These are phyloP conservation scores for Beroe forskalii DNA, from an alignment of 37 sponge, comb jelly and placozoan species.

Conservation along the genomic window DNA sequence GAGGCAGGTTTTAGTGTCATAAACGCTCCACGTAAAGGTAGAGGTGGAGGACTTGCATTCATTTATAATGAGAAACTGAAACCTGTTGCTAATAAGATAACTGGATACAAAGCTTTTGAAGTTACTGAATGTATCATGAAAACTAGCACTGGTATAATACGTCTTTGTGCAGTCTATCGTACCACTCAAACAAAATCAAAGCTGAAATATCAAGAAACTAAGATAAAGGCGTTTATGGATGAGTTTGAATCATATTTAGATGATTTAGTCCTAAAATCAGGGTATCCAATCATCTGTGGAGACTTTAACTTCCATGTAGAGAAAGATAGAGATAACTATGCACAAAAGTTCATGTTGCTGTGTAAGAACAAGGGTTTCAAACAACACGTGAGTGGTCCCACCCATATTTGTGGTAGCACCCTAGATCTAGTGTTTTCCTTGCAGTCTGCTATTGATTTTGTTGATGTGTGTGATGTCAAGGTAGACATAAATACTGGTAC, in stretches of 20 bases:
- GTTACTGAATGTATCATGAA: background rate
- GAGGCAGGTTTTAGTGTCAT: background rate
- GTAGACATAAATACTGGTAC: background rate
- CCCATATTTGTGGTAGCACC: background rate
- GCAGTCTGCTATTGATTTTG: background rate
- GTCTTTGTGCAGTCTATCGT: background rate
- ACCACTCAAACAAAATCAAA: background rate
- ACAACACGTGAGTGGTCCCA: background rate
- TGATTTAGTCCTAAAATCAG: background rate
- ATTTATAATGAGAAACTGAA: background rate
- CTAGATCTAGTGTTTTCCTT: background rate
- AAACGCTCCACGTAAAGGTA: background rate
- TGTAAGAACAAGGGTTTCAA: background rate
- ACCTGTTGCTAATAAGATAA: background rate
- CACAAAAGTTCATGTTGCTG: background rate
- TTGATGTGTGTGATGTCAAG: background rate
- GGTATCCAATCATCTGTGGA: slow-evolving; percentile 4
- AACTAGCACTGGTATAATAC: background rate
- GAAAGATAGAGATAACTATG: background rate
- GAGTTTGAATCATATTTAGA: background rate
- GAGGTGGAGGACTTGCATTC: slow-evolving; percentile 40
- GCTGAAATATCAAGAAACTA: background rate
- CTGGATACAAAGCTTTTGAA: background rate
- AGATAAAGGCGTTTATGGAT: background rate
- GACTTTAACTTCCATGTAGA: slow-evolving; percentile 10